A percentile compares a stretch with the other conserved stretches of the same genome.
Evolutionary conservation across 1,140 invertebrate genomes (phyloP).

Genomic region (Leptopilina boulardi): DNA sequence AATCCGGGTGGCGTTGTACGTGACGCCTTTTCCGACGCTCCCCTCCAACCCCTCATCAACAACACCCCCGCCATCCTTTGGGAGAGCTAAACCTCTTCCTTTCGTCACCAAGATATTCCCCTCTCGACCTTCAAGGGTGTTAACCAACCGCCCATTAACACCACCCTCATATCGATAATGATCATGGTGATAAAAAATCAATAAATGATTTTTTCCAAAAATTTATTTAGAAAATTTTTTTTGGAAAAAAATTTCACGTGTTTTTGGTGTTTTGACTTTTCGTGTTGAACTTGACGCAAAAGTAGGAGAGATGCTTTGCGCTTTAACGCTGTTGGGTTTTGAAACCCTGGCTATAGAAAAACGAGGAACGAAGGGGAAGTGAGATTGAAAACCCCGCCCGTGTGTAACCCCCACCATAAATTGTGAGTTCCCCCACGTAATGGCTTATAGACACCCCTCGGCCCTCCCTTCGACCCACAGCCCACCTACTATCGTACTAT

Average conservation of each 20-base stretch:
- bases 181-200: too few relatives aligned
- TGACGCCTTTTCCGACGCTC: slow-evolving; percentile 74
- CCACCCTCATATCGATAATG: slow-evolving; percentile 59
- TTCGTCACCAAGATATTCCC: slow-evolving; percentile 28
- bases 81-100: background rate
- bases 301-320: slow-evolving; percentile 55
- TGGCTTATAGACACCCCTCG: slow-evolving; percentile 40
- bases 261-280: slow-evolving; percentile 66
- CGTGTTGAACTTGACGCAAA: slow-evolving; percentile 71
- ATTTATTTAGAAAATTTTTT: too few relatives aligned
- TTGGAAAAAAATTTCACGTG: slow-evolving; percentile 41
- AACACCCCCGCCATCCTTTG: slow-evolving; percentile 13
- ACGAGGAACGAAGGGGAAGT: slow-evolving; percentile 19
- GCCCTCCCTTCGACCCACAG: slow-evolving; percentile 36
- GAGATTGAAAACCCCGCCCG: slow-evolving; percentile 53
- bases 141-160: slow-evolving; percentile 76
- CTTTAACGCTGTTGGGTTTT: slow-evolving; percentile 58
- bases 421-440: slow-evolving; percentile 30
- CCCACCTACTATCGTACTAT: slow-evolving; percentile 33
- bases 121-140: slow-evolving; percentile 65
- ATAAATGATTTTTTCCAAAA: too few relatives aligned
- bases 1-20: slow-evolving; percentile 72
- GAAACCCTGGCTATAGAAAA: slow-evolving; percentile 33
- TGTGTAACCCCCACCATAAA: slow-evolving; percentile 35
- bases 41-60: slow-evolving; percentile 34